A percentile compares a stretch with the other conserved stretches of the same genome.
phyloP scores from a whole-genome alignment of 92 coral and sea anemone species.

The Desmophyllum pertusum region DNA sequence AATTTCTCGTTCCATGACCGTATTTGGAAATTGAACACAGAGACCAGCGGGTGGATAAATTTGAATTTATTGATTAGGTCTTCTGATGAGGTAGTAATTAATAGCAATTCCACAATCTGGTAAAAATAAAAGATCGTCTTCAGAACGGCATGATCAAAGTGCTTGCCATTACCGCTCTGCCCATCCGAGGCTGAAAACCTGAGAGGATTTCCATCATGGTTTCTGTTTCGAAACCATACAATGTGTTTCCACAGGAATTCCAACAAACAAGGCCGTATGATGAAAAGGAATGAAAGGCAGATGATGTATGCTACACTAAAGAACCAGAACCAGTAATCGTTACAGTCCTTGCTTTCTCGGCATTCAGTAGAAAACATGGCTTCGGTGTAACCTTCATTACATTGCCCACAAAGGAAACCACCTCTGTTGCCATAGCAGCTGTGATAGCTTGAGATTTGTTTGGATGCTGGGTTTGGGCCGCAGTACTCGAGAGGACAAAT shows the following conservation, averaged over 20 bases:
- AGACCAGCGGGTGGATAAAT: slow-evolving; percentile 29
- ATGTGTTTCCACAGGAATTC: not conserved
- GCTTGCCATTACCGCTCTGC: not conserved
- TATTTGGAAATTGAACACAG: slow-evolving; percentile 43
- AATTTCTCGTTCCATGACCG: slow-evolving; percentile 6
- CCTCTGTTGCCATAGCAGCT: slow-evolving; percentile 3
- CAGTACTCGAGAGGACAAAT: slow-evolving; percentile 16
- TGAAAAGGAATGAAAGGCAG: not conserved
- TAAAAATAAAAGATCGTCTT: slow-evolving; percentile 20
- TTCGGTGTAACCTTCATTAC: slow-evolving; percentile 7
- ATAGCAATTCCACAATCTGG: not conserved
- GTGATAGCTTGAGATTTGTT: not conserved
- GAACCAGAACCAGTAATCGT: slow-evolving; percentile 16
- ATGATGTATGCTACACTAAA: not conserved
- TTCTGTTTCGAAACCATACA: not conserved
- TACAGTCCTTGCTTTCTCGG: not conserved
- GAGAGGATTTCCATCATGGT: not conserved
- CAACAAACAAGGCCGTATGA: not conserved
- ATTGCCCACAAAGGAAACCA: slow-evolving; percentile 5
- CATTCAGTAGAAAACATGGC: slow-evolving; percentile 9
- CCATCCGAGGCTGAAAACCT: not conserved
- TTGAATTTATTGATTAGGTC: not conserved
- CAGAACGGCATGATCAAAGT: not conserved
- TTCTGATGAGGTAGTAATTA: not conserved
- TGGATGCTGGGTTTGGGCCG: not conserved